Percentiles rank a stretch among this genome's conserved stretches.
phyloP scores from a whole-genome alignment of 2,113 vertebrate genomes.

The Ageneiosus marmoratus region DNA sequence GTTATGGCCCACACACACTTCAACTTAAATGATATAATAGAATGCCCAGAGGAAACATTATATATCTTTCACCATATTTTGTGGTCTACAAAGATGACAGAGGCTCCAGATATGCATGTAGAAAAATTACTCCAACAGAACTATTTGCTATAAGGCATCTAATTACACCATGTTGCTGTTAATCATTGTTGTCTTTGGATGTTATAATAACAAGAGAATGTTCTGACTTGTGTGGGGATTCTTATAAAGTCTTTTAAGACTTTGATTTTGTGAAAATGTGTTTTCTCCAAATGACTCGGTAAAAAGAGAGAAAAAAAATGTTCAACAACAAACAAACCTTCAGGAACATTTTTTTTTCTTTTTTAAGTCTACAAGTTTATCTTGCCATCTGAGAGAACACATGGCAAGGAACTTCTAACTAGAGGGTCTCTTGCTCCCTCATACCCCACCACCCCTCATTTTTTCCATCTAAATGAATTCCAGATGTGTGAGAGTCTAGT shows the following conservation, averaged over 20 bases:
- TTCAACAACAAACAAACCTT: slow-evolving; percentile 59
- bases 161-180: slow-evolving; percentile 34
- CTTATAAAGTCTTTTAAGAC: slow-evolving; percentile 36
- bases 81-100: slow-evolving; percentile 49
- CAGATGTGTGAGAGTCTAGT: slow-evolving; percentile 81
- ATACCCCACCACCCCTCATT: slow-evolving; percentile 65
- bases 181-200: slow-evolving; percentile 38
- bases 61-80: slow-evolving; percentile 42
- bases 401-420: slow-evolving; percentile 68
- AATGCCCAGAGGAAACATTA: slow-evolving; percentile 31
- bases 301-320: slow-evolving; percentile 35
- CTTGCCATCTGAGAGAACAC: slow-evolving; percentile 69
- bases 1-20: slow-evolving; percentile 36
- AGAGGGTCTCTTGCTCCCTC: slow-evolving; percentile 69
- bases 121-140: slow-evolving; percentile 32
- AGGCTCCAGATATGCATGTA: slow-evolving; percentile 25
- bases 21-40: slow-evolving; percentile 35
- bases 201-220: slow-evolving; percentile 10
- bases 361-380: slow-evolving; percentile 69
- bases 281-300: slow-evolving; percentile 33
- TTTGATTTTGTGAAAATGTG: slow-evolving; percentile 34
- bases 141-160: slow-evolving; percentile 23
- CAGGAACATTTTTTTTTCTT: slow-evolving; percentile 65
- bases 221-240: slow-evolving; percentile 14
- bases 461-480: slow-evolving; percentile 75